A percentile compares a stretch with the other conserved stretches of the same genome.
These are phyloP conservation scores for Drosophila melanica DNA, from an alignment of 1,140 invertebrate genomes.

Conservation along the genomic window DNA sequence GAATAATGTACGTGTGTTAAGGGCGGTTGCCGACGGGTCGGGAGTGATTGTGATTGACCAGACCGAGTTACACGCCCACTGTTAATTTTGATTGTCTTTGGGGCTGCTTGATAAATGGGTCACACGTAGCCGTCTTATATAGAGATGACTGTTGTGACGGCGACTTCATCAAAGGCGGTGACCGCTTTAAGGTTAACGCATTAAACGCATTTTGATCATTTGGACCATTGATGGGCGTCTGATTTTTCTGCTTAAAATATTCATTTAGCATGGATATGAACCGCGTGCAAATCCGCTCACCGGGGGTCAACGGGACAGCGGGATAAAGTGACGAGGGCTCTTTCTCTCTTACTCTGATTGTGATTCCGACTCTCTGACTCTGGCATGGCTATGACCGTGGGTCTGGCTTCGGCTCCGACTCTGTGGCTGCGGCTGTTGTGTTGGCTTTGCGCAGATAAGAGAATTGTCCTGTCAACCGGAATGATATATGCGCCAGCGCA, in stretches of 20 bases:
- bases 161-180: slow-evolving; percentile 66
- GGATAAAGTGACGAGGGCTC: slow-evolving; percentile 15
- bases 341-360: slow-evolving; percentile 10
- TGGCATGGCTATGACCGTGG: slow-evolving; percentile 28
- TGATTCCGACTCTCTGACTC: slow-evolving; percentile 14
- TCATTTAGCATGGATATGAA: slow-evolving; percentile 60
- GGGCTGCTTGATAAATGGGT: slow-evolving; percentile 74
- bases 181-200: slow-evolving; percentile 47
- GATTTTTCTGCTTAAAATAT: slow-evolving; percentile 69
- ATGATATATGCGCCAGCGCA: slow-evolving; percentile 84
- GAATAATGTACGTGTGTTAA: not conserved
- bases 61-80: slow-evolving; percentile 34
- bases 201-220: slow-evolving; percentile 17
- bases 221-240: slow-evolving; percentile 43
- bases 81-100: slow-evolving; percentile 79
- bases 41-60: slow-evolving; percentile 63
- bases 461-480: slow-evolving; percentile 84
- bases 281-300: slow-evolving; percentile 39
- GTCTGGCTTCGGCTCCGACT: slow-evolving; percentile 3
- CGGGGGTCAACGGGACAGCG: not conserved
- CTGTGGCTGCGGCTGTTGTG: slow-evolving; percentile 73
- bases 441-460: slow-evolving; percentile 84
- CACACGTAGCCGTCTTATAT: slow-evolving; percentile 63
- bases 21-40: too few relatives aligned
- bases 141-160: slow-evolving; percentile 65